Evolutionary conservation across 2,797 vertebrate genomes (phyloP).

Genomic region (Channa striata): DNA sequence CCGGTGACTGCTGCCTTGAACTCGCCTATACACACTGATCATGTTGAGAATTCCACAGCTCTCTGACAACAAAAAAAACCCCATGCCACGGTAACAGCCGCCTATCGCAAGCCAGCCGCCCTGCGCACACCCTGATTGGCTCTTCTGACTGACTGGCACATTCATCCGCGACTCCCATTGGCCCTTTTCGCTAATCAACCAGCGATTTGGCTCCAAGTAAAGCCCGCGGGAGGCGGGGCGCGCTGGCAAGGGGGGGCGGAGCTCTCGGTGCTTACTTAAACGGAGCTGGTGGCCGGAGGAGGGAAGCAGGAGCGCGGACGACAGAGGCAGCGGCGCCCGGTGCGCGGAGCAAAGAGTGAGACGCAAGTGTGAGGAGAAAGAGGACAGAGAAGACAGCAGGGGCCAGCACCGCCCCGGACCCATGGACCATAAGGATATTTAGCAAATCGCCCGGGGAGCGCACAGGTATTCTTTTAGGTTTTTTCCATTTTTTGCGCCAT

Average conservation of each 20-base stretch:
- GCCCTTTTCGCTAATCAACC: constrained; percentile 19
- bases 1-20: constrained; percentile 40
- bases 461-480: constrained; percentile 77
- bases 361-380: constrained; percentile 50
- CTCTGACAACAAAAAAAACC: constrained; percentile 78
- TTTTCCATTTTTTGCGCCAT: constrained; percentile 27
- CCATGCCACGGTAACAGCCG: constrained; percentile 79
- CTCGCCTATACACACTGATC: constrained; percentile 46
- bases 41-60: constrained; percentile 66
- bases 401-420: constrained; percentile 61
- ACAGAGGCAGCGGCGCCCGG: constrained; percentile 50
- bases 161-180: constrained; percentile 46
- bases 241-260: constrained; percentile 73
- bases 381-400: constrained; percentile 39
- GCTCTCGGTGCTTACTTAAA: constrained; percentile 84
- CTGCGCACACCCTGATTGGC: constrained; percentile 61
- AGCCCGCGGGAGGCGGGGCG: constrained; percentile 53
- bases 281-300: constrained; percentile 57
- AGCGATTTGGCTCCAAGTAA: constrained; percentile 51
- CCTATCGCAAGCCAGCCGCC: constrained; percentile 57
- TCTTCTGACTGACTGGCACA: constrained; percentile 42
- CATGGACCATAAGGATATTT: constrained; percentile 84
- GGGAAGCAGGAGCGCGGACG: constrained; percentile 52
- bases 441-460: constrained; percentile 79
- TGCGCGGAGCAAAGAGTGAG: constrained; percentile 51